Evolutionary conservation across 2,888 invertebrate genomes (phyloP), one percentile per base, ranked within the genome.

Genomic region (Drosophila pseudotakahashii): DNA sequence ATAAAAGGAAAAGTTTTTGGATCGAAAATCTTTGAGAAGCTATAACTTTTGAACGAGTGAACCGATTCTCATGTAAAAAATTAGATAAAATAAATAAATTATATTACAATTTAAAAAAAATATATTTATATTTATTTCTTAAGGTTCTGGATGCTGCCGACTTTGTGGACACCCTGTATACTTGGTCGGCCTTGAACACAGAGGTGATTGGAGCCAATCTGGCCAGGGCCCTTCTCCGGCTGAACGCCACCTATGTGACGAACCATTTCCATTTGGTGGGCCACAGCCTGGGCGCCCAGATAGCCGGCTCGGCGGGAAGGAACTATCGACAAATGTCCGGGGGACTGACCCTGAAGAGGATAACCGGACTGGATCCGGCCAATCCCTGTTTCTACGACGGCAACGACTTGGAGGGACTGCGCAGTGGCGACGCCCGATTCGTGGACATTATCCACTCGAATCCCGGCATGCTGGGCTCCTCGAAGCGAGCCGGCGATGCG

Each of bases 281-380:
- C 5, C 90, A 91, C 55, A 91, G 90, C 39, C 75, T 91, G 76
- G 91, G 91, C 26, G 91, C 91, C 14, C 91, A 91, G 55, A 91
- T 92, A 41, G 83, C 83, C 2, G 90, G 90, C 1, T 39, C 75
- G 4, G 76, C 90, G 11, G 91, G 86, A 5, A 78, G 89, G 19
- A 51, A 82, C 42, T 92, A 85, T 55, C 66, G 66, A 19, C 13
- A 70, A 2, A 11, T 76, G 4, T 88, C 90, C 2, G 78, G 74
- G 0, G 87, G 72, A 19, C 0, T 23, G 1, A 23, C 58, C 34
- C 53, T 92, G 36, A 72, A 80, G 13, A 89, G 90, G 2, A 76
- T 92, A 7, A 91, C 91, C 1, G 92, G 91, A 1, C 66, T 92
- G 41, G 92, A 92, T 84, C 91, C 92, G 4, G 92, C 91, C 0